phyloP scores from a whole-genome alignment of 2,888 invertebrate genomes.

The Cryptosula pallasiana region DNA sequence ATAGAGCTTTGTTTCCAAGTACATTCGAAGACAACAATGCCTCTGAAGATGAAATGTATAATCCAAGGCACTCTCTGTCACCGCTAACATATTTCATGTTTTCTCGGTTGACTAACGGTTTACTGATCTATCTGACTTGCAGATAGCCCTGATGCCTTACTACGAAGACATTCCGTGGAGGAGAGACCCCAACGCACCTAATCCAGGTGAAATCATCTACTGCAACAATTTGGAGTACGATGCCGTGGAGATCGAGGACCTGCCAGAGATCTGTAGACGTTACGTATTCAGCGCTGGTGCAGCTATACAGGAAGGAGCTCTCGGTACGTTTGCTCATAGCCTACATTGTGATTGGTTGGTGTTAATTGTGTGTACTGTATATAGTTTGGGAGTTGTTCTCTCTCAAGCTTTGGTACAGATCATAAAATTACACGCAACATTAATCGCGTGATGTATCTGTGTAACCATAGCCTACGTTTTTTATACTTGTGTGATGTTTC shows the following conservation, averaged over 20 bases:
- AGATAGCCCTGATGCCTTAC: slow-evolving; percentile 67
- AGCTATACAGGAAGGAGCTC: slow-evolving; percentile 76
- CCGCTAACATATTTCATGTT: too few species aligned
- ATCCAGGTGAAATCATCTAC: slow-evolving; percentile 51
- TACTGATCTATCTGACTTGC: slow-evolving; percentile 37
- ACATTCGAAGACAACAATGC: too few species aligned
- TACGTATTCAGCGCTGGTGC: slow-evolving; percentile 80
- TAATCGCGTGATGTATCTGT: too few species aligned
- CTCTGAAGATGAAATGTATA: too few species aligned
- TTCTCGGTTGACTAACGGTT: too few species aligned
- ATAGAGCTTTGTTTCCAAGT: too few species aligned
- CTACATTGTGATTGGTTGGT: too few species aligned
- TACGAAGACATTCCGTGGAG: slow-evolving; percentile 57
- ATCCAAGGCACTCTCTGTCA: too few species aligned
- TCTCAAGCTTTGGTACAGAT: too few species aligned
- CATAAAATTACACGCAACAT: too few species aligned
- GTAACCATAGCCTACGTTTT: too few species aligned
- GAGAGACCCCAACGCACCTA: slow-evolving; percentile 62
- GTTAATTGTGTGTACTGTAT: neutral
- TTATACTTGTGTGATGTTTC: too few species aligned
- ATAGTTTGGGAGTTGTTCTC: slow-evolving; percentile 5
- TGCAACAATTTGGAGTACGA: slow-evolving; percentile 59
- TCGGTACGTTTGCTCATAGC: slow-evolving; percentile 57
- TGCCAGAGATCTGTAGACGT: slow-evolving; percentile 74
- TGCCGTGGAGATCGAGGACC: slow-evolving; percentile 60